Percentiles rank a stretch among this genome's conserved stretches.
Evolutionary conservation across 1,140 invertebrate species (phyloP).

Genomic region (Cheumatopsyche charites): DNA sequence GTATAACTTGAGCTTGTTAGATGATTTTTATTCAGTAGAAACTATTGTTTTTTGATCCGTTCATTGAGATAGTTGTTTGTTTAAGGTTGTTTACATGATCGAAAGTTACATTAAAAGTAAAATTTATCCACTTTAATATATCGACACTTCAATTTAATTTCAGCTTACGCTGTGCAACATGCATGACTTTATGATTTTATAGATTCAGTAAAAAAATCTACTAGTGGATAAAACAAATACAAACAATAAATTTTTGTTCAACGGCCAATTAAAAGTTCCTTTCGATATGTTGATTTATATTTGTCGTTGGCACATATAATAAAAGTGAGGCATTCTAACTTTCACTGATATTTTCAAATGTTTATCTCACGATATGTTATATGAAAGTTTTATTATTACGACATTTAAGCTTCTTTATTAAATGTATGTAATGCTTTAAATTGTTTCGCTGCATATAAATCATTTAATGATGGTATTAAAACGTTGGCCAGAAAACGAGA

Average conservation of each 20-base stretch:
- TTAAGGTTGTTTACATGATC: too few species aligned
- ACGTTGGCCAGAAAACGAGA: constrained; percentile 10
- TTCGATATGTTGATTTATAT: constrained; percentile 31
- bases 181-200: not conserved
- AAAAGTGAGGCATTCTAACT: not conserved
- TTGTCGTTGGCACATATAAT: constrained; percentile 9
- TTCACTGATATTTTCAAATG: constrained; percentile 9
- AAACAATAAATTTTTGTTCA: constrained; percentile 38
- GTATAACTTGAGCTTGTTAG: constrained; percentile 10
- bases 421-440: too few species aligned
- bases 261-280: constrained; percentile 31
- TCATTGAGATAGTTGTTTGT: constrained; percentile 4
- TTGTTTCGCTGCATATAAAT: constrained; percentile 7
- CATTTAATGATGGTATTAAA: constrained; percentile 20
- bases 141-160: too few species aligned
- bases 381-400: constrained; percentile 2
- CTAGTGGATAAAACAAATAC: constrained; percentile 36
- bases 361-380: not conserved
- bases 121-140: too few species aligned
- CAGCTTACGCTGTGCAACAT: constrained; percentile 22
- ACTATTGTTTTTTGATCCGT: constrained; percentile 25
- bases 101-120: too few species aligned
- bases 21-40: constrained; percentile 3
- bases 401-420: not conserved
- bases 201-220: constrained; percentile 19